These are phyloP conservation scores for Hemithea aestivaria DNA, from an alignment of 2,888 invertebrate species.

Conservation along the genomic window DNA sequence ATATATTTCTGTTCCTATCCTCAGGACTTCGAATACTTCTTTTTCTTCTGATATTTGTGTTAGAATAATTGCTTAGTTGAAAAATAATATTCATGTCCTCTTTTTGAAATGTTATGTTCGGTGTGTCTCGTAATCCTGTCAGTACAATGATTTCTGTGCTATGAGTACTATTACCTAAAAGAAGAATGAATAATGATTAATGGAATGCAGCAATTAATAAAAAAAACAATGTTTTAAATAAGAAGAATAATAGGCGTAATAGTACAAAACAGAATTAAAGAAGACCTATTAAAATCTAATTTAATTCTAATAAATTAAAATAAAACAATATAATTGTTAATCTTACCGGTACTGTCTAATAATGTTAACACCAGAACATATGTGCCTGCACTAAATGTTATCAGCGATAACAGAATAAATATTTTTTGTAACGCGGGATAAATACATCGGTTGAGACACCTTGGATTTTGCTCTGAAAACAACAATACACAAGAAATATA, in stretches of 20 bases:
- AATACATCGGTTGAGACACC: conserved; percentile 39
- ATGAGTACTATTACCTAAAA: conserved; percentile 37
- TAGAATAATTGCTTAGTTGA: conserved; percentile 40
- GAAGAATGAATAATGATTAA: not conserved
- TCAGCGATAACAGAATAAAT: conserved; percentile 38
- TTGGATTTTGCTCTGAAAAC: conserved; percentile 43
- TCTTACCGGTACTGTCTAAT: conserved; percentile 46
- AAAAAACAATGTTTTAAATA: too few species aligned
- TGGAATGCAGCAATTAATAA: too few species aligned
- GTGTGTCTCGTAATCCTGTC: conserved; percentile 40
- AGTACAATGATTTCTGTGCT: conserved; percentile 54
- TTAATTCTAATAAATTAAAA: too few species aligned
- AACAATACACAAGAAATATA: not conserved
- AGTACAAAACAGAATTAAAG: too few species aligned
- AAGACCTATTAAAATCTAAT: too few species aligned
- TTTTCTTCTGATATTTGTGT: conserved; percentile 32
- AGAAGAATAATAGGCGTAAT: too few species aligned
- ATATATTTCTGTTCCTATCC: conserved; percentile 16
- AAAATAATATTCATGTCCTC: conserved; percentile 45
- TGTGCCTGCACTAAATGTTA: conserved; percentile 40
- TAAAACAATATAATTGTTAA: not conserved
- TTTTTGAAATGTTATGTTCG: conserved; percentile 44
- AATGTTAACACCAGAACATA: conserved; percentile 45
- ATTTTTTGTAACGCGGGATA: conserved; percentile 44
- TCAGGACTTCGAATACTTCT: conserved; percentile 30